Evolutionary conservation across 2,797 vertebrate genomes (phyloP).

Genomic region (Liparis tanakae): DNA sequence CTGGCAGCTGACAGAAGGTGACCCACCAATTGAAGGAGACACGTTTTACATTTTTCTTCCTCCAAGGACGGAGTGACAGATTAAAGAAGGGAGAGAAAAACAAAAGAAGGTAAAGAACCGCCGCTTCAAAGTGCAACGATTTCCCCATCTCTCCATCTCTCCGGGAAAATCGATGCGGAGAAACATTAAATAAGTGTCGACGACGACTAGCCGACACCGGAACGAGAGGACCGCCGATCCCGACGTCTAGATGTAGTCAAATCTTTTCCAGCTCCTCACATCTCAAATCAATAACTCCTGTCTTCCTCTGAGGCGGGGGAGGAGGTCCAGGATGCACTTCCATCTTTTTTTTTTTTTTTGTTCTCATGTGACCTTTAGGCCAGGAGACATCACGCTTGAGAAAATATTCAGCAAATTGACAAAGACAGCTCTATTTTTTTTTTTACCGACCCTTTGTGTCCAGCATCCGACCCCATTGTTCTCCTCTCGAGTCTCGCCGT

Average conservation of each 20-base stretch:
- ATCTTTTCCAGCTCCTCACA: slow-evolving; percentile 12
- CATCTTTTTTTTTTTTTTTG: slow-evolving; percentile 54
- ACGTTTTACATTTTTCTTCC: background rate
- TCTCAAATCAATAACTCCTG: slow-evolving; percentile 66
- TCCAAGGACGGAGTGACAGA: background rate
- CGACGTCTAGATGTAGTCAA: background rate
- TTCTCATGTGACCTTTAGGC: slow-evolving; percentile 73
- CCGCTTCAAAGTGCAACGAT: background rate
- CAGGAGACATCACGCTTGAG: slow-evolving; percentile 62
- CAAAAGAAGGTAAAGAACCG: background rate
- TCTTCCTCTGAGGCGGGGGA: slow-evolving; percentile 40
- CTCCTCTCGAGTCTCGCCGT: background rate
- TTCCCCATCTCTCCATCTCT: background rate
- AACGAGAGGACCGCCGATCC: background rate
- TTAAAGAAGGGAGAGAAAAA: background rate
- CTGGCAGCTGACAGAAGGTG: background rate
- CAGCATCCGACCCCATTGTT: background rate
- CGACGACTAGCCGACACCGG: background rate
- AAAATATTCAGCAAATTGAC: slow-evolving; percentile 71
- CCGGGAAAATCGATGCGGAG: background rate
- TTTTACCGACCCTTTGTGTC: slow-evolving; percentile 58
- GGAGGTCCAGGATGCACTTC: slow-evolving; percentile 50
- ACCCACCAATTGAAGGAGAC: background rate
- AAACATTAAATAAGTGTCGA: background rate
- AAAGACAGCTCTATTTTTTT: slow-evolving; percentile 57